Conservation (phyloP, 2,888 invertebrate species). For the Orchestes rusci region DNA sequence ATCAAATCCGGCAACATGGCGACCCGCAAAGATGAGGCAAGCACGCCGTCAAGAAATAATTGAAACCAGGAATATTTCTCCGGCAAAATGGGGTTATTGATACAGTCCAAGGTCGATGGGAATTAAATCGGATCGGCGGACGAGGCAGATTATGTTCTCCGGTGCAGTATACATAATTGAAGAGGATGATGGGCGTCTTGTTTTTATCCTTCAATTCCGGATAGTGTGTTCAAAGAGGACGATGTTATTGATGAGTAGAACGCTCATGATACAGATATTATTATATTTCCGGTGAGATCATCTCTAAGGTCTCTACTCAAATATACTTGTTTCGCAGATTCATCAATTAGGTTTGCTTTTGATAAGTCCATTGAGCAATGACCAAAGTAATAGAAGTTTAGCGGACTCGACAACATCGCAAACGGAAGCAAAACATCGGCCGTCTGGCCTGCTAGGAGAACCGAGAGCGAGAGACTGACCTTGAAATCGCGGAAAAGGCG, state of each 20-base stretch:
- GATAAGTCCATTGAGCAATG: too few relatives aligned
- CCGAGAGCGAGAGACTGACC: too few relatives aligned
- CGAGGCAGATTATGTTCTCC: neutral
- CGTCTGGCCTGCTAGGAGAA: too few relatives aligned
- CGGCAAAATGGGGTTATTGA: conserved; percentile 25
- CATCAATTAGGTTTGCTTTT: too few relatives aligned
- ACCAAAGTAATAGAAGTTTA: too few relatives aligned
- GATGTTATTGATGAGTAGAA: too few relatives aligned
- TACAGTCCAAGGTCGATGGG: conserved; percentile 24
- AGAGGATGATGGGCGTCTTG: neutral
- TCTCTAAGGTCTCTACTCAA: too few relatives aligned
- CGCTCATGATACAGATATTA: too few relatives aligned
- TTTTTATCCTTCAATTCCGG: too few relatives aligned
- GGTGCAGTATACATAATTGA: conserved; percentile 6
- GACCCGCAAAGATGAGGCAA: conserved; percentile 9
- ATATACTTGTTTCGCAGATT: too few relatives aligned
- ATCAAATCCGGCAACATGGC: conserved; percentile 12
- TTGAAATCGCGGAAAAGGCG: conserved; percentile 45
- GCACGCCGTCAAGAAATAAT: conserved; percentile 20
- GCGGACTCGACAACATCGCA: conserved; percentile 19
- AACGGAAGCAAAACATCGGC: conserved; percentile 24
- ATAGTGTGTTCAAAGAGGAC: too few relatives aligned
- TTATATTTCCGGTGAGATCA: too few relatives aligned
- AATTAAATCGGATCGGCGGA: conserved; percentile 14
- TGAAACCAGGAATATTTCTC: conserved; percentile 19